A percentile compares a stretch with the other conserved stretches of the same genome.
phyloP scores from a whole-genome alignment of 2,113 vertebrate species.

The Ceyx cyanopectus region DNA sequence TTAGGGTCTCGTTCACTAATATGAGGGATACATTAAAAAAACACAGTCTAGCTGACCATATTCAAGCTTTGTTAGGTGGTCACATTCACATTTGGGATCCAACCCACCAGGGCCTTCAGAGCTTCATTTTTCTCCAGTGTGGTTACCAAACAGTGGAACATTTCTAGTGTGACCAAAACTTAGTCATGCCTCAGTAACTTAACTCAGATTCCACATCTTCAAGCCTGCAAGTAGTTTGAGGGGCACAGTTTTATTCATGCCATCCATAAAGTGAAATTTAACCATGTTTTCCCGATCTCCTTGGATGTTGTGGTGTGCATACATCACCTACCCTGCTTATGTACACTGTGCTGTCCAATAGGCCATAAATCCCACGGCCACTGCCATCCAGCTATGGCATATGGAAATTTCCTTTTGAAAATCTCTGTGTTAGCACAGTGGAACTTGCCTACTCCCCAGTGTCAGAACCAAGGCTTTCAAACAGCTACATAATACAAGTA shows the following conservation, averaged over 20 bases:
- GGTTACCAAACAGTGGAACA: slow-evolving; percentile 63
- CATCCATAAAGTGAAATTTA: background rate
- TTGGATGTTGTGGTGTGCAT: background rate
- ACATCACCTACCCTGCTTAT: background rate
- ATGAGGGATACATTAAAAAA: background rate
- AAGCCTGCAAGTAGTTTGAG: slow-evolving; percentile 35
- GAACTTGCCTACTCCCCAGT: background rate
- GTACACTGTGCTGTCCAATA: background rate
- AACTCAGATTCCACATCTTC: slow-evolving; percentile 49
- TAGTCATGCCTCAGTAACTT: slow-evolving; percentile 61
- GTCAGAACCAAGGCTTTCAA: background rate
- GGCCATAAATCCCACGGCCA: background rate
- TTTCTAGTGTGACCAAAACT: slow-evolving; percentile 55
- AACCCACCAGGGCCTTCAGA: background rate
- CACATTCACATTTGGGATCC: slow-evolving; percentile 37
- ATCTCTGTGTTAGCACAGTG: background rate
- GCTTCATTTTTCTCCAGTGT: slow-evolving; percentile 41
- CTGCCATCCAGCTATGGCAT: background rate
- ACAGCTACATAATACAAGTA: background rate
- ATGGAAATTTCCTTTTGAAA: slow-evolving; percentile 11
- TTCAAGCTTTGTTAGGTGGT: slow-evolving; percentile 36
- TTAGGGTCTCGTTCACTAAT: background rate
- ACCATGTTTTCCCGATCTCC: background rate
- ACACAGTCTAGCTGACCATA: background rate
- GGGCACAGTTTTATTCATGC: slow-evolving; percentile 1